A percentile compares a stretch with the other conserved stretches of the same genome.
Evolutionary conservation across 2,888 invertebrate genomes (phyloP).

Genomic region (Drosophila dives): DNA sequence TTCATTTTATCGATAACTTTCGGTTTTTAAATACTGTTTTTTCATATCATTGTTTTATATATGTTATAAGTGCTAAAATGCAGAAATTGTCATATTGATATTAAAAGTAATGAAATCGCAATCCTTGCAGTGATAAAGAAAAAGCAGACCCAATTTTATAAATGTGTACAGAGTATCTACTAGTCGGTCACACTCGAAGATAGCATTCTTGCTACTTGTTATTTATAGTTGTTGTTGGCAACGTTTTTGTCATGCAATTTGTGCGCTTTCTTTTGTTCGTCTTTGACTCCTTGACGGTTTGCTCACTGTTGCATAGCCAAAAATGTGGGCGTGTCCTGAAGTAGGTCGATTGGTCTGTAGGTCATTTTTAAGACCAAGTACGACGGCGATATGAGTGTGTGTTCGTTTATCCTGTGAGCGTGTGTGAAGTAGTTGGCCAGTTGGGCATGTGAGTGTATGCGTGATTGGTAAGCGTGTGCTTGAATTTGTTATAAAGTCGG

Average conservation of each 20-base stretch:
- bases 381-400: not conserved
- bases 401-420: slow-evolving; percentile 1
- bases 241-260: slow-evolving; percentile 63
- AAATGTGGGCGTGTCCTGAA: slow-evolving; percentile 56
- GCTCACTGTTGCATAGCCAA: slow-evolving; percentile 47
- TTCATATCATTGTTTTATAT: not conserved
- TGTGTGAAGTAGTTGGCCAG: not conserved
- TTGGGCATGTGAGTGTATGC: not conserved
- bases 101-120: not conserved
- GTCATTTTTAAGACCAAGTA: slow-evolving; percentile 39
- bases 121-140: not conserved
- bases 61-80: rapidly evolving
- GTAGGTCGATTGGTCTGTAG: slow-evolving; percentile 66
- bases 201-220: not conserved
- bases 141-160: not conserved
- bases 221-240: slow-evolving; percentile 37
- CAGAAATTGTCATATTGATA: not conserved
- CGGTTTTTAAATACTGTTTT: not conserved
- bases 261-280: slow-evolving; percentile 49
- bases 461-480: slow-evolving; percentile 14
- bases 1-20: not conserved
- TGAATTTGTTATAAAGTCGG: slow-evolving; percentile 42
- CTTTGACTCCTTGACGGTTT: slow-evolving; percentile 25
- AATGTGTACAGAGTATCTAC: not conserved
- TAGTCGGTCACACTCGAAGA: not conserved